Conservation (phyloP, 2,113 vertebrate species). For the Thoracochromis brauschi region DNA sequence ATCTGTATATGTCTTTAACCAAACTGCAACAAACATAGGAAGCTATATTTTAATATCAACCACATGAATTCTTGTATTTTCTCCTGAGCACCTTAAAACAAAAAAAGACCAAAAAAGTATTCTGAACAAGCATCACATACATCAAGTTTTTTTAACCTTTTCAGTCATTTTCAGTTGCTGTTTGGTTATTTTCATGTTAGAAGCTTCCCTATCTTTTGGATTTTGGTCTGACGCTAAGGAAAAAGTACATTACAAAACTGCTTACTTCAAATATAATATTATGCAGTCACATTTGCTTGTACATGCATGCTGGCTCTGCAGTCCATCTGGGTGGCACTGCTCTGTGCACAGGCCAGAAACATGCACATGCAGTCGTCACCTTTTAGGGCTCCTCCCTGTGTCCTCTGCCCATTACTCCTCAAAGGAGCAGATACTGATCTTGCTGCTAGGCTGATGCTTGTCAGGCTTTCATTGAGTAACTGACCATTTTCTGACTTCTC, state of each 20-base stretch:
- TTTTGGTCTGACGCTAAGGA: not conserved
- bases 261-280: not conserved
- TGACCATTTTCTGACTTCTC: not conserved
- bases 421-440: not conserved
- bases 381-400: not conserved
- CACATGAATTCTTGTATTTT: not conserved
- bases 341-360: not conserved
- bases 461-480: not conserved
- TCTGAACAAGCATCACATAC: rapidly evolving
- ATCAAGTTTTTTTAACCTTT: not conserved
- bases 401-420: not conserved
- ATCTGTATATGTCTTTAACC: not conserved
- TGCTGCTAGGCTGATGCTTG: not conserved
- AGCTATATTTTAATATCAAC: not conserved
- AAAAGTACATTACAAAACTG: not conserved
- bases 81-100: not conserved
- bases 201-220: not conserved
- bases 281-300: not conserved
- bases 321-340: not conserved
- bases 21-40: not conserved
- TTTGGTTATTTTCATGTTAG: rapidly evolving
- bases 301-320: not conserved
- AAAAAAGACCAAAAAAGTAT: not conserved
- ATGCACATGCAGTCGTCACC: not conserved
- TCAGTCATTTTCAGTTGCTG: not conserved